phyloP scores from a whole-genome alignment of 1,140 invertebrate genomes.

The Bombus sibiricus region DNA sequence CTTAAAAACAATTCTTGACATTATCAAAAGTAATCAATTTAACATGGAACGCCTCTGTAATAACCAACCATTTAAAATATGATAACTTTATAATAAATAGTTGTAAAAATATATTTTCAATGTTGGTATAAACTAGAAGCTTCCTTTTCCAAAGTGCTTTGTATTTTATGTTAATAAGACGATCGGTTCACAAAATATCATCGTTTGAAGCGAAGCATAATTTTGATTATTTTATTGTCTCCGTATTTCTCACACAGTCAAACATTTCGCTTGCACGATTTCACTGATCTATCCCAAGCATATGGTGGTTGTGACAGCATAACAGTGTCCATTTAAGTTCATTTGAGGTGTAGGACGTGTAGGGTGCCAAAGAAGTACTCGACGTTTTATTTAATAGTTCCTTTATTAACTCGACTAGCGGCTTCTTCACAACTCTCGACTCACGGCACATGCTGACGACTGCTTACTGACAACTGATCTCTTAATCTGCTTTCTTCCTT shows the following conservation, averaged over 20 bases:
- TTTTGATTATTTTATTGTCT: neutral
- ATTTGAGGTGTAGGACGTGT: neutral
- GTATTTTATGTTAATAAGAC: neutral
- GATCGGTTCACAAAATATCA: neutral
- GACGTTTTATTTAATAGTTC: no score
- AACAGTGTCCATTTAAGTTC: neutral
- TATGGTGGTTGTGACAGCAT: neutral
- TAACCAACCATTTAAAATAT: no score
- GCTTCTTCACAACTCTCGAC: no score
- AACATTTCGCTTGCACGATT: neutral
- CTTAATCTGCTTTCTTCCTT: no score
- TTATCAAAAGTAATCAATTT: no score
- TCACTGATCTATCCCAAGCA: neutral
- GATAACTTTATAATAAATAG: neutral
- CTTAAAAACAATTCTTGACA: no score
- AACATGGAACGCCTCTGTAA: no score
- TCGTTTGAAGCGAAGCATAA: neutral
- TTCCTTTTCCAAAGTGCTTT: neutral
- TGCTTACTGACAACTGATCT: no score
- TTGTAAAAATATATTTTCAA: neutral
- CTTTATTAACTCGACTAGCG: no score
- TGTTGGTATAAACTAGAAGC: no score
- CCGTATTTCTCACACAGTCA: neutral
- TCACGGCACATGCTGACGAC: no score
- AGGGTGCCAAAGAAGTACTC: no score